Evolutionary conservation across 2,888 invertebrate genomes (phyloP).

Genomic region (Drosophila affinis): DNA sequence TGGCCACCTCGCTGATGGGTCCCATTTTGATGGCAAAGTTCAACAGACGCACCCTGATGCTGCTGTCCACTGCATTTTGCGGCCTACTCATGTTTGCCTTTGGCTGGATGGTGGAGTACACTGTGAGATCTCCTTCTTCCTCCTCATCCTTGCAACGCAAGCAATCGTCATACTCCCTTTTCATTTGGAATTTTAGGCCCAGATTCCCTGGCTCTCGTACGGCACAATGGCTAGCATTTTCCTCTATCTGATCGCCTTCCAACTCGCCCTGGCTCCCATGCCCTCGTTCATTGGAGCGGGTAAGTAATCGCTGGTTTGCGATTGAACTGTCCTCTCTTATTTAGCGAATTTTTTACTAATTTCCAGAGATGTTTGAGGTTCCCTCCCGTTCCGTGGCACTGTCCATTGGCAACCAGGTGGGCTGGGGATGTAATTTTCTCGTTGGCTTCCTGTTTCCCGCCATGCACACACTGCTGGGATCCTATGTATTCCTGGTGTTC

Average conservation of each 20-base stretch:
- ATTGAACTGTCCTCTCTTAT: not conserved
- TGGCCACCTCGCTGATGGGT: conserved; percentile 41
- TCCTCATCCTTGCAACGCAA: not conserved
- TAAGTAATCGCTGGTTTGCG: not conserved
- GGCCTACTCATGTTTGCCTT: conserved; percentile 50
- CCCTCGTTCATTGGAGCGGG: conserved; percentile 61
- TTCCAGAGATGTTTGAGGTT: conserved; percentile 56
- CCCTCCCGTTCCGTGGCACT: conserved; percentile 56
- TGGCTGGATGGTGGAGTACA: conserved; percentile 37
- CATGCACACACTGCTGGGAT: conserved; percentile 38
- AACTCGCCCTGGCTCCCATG: conserved; percentile 54
- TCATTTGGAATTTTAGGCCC: conserved; percentile 7
- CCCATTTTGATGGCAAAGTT: conserved; percentile 57
- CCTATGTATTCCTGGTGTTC: conserved; percentile 51
- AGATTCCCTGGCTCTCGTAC: conserved; percentile 44
- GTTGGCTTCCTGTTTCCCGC: conserved; percentile 82
- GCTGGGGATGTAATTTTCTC: conserved; percentile 57
- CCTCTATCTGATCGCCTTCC: conserved; percentile 48
- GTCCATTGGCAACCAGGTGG: conserved; percentile 53
- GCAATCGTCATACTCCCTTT: fast-evolving
- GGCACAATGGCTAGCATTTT: conserved; percentile 50
- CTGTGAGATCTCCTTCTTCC: conserved; percentile 29
- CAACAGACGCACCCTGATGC: conserved; percentile 59
- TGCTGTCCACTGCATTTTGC: conserved; percentile 43
- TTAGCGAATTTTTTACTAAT: not conserved